Evolutionary conservation across 2,888 invertebrate genomes (phyloP).

Genomic region (Nomada fucata): DNA sequence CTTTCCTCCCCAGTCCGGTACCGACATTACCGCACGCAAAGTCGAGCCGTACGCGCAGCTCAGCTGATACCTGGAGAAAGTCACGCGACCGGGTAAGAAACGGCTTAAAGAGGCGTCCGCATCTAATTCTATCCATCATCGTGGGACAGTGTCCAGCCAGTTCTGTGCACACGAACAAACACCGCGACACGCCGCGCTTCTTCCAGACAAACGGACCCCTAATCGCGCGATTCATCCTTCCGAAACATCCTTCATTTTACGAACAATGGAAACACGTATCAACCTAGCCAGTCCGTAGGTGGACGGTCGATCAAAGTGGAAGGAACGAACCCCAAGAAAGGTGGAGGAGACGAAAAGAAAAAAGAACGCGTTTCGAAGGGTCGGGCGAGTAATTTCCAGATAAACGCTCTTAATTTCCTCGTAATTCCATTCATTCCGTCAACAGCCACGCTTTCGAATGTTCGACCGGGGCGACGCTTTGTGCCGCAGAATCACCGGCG

Average conservation of each 20-base stretch:
- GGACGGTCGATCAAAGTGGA: neutral
- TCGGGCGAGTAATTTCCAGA: slow-evolving; percentile 20
- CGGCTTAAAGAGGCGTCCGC: no score
- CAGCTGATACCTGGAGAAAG: no score
- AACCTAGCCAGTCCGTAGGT: neutral
- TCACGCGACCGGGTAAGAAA: no score
- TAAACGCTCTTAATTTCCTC: slow-evolving; percentile 28
- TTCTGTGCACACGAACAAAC: no score
- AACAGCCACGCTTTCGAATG: slow-evolving; percentile 7
- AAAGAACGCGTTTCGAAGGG: no score
- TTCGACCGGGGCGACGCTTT: slow-evolving; percentile 13
- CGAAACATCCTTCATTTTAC: neutral
- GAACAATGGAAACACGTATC: neutral
- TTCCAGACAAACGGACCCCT: neutral
- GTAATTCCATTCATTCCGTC: slow-evolving; percentile 42
- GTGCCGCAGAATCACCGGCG: slow-evolving; percentile 48
- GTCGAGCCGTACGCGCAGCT: no score
- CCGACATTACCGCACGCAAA: no score
- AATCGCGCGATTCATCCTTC: neutral
- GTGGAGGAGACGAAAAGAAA: no score
- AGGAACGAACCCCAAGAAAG: neutral
- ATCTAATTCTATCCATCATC: no score
- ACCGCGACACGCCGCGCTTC: no score
- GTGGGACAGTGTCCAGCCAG: no score
- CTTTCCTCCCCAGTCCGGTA: no score